phyloP scores from a whole-genome alignment of 2,797 vertebrate genomes.

The Cetoscarus ocellatus region DNA sequence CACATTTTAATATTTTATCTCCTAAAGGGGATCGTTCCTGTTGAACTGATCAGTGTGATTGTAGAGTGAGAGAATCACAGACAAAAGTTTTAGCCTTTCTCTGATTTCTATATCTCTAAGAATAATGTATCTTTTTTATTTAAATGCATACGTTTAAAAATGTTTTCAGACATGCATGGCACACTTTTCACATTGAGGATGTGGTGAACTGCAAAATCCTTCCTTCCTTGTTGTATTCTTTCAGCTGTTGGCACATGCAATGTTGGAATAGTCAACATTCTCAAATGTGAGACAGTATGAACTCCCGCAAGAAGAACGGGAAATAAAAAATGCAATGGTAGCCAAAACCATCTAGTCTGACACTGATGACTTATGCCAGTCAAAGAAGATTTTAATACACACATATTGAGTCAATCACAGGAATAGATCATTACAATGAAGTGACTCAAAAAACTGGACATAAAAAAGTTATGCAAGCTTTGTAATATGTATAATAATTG shows the following conservation, averaged over 20 bases:
- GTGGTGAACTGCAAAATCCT: background rate
- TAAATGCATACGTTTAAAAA: too few species aligned
- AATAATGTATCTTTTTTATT: background rate
- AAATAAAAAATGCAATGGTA: background rate
- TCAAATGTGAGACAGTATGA: background rate
- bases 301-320: background rate
- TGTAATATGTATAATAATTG: background rate
- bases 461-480: background rate
- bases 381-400: background rate
- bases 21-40: too few species aligned
- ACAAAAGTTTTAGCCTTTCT: background rate
- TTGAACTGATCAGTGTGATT: too few species aligned
- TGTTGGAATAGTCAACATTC: background rate
- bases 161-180: background rate
- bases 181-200: background rate
- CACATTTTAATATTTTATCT: too few species aligned
- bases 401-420: constrained; percentile 4
- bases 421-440: background rate
- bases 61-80: background rate
- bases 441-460: background rate
- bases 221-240: background rate
- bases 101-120: background rate
- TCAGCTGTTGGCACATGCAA: background rate
- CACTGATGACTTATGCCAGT: background rate
- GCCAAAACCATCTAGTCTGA: background rate